Percentiles rank a stretch among this genome's conserved stretches.
Conservation (phyloP, 2,797 vertebrate genomes). For the Sebastes diploproa region DNA sequence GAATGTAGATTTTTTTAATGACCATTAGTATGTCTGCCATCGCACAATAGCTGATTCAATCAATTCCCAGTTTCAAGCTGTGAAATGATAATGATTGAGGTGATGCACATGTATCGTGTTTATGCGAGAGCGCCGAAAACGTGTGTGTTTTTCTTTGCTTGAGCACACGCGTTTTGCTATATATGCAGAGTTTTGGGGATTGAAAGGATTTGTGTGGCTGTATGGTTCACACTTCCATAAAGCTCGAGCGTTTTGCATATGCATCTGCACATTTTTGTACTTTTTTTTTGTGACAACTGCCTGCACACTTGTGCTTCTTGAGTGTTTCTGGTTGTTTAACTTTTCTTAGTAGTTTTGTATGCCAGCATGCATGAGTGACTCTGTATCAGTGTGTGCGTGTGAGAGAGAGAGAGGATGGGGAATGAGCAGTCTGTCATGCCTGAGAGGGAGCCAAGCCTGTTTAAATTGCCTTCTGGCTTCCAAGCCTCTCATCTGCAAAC, state of each 20-base stretch:
- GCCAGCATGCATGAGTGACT: slow-evolving; percentile 71
- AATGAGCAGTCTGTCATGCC: slow-evolving; percentile 82
- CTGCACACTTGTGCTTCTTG: slow-evolving; percentile 68
- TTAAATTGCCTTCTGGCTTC: slow-evolving; percentile 84
- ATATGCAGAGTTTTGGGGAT: slow-evolving; percentile 59
- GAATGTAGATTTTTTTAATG: slow-evolving; percentile 62
- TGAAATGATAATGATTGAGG: slow-evolving; percentile 48
- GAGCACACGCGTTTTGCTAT: slow-evolving; percentile 29
- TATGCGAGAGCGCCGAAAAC: not conserved
- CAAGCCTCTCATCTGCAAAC: slow-evolving; percentile 82
- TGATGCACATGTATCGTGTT: not conserved
- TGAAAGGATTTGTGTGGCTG: slow-evolving; percentile 56
- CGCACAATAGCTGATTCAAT: slow-evolving; percentile 42
- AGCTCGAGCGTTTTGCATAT: slow-evolving; percentile 64
- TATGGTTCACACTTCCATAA: slow-evolving; percentile 55
- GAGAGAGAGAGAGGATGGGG: slow-evolving; percentile 50
- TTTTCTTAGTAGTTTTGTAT: slow-evolving; percentile 75
- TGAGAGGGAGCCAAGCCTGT: slow-evolving; percentile 82
- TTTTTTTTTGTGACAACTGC: slow-evolving; percentile 55
- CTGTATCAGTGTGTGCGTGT: slow-evolving; percentile 47
- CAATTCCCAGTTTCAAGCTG: slow-evolving; percentile 25
- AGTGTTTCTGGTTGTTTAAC: slow-evolving; percentile 78
- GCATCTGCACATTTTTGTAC: slow-evolving; percentile 58
- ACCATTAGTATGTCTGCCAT: slow-evolving; percentile 45
- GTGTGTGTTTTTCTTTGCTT: slow-evolving; percentile 15